Percentiles rank a stretch among this genome's conserved stretches.
phyloP scores from a whole-genome alignment of 2,888 invertebrate genomes.

The Lysandra bellargus region DNA sequence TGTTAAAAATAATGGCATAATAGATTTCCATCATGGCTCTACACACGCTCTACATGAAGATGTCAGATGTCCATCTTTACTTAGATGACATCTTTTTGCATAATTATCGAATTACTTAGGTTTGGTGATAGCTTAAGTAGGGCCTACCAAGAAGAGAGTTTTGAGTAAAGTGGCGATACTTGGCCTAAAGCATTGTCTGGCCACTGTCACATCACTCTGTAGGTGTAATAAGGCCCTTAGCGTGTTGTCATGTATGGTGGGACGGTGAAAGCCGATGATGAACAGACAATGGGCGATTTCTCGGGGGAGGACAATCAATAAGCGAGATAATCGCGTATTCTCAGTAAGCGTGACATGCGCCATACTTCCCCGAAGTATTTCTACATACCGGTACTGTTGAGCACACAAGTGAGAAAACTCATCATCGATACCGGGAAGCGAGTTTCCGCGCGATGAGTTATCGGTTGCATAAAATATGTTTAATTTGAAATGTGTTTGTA shows the following conservation, averaged over 20 bases:
- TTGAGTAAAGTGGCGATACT: too few relatives aligned
- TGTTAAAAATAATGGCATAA: too few relatives aligned
- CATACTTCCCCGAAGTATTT: slow-evolving; percentile 58
- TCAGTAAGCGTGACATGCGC: slow-evolving; percentile 60
- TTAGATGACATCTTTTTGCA: too few relatives aligned
- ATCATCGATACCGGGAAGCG: slow-evolving; percentile 36
- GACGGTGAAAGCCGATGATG: not conserved
- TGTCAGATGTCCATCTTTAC: too few relatives aligned
- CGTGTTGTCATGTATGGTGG: not conserved
- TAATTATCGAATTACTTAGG: too few relatives aligned
- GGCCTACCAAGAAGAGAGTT: too few relatives aligned
- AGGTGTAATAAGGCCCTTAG: too few relatives aligned
- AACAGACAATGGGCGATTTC: slow-evolving; percentile 51
- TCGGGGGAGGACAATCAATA: slow-evolving; percentile 45
- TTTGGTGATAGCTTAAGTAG: too few relatives aligned
- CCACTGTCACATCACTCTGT: too few relatives aligned
- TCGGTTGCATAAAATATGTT: not conserved
- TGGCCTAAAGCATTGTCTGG: too few relatives aligned
- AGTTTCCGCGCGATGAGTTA: slow-evolving; percentile 13
- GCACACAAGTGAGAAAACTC: slow-evolving; percentile 32
- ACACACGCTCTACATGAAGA: too few relatives aligned
- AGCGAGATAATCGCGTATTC: slow-evolving; percentile 60
- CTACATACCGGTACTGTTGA: slow-evolving; percentile 52
- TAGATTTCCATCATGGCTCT: too few relatives aligned
- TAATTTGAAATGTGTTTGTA: not conserved